These are phyloP conservation scores for Epinephelus coioides DNA, from an alignment of 2,797 vertebrate species.

Conservation along the genomic window DNA sequence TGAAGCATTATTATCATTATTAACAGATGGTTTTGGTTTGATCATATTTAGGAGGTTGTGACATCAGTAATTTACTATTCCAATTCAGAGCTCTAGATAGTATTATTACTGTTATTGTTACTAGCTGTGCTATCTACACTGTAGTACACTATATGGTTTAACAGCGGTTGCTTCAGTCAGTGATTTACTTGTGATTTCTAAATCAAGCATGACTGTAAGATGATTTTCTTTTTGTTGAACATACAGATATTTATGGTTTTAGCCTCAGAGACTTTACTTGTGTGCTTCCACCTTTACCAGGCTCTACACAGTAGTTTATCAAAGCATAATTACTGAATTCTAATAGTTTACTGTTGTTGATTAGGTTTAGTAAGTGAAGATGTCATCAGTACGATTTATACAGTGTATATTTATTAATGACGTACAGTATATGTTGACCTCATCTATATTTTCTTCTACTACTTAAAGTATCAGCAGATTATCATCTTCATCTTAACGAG, in stretches of 20 bases:
- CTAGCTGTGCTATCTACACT: conserved; percentile 57
- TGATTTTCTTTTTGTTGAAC: conserved; percentile 38
- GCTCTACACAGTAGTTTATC: conserved; percentile 44
- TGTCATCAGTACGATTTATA: conserved; percentile 61
- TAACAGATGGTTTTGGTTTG: conserved; percentile 23
- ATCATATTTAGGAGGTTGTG: conserved; percentile 34
- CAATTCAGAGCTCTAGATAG: conserved; percentile 49
- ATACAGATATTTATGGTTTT: conserved; percentile 54
- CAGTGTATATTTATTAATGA: conserved; percentile 60
- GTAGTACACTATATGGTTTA: conserved; percentile 46
- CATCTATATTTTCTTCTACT: conserved; percentile 57
- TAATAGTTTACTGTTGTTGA: conserved; percentile 56
- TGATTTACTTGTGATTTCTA: conserved; percentile 61
- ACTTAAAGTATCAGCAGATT: conserved; percentile 36
- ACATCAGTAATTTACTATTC: conserved; percentile 53
- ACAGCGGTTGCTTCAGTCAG: conserved; percentile 57
- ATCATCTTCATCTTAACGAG: conserved; percentile 40
- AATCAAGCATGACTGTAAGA: conserved; percentile 57
- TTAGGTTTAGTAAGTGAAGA: conserved; percentile 53
- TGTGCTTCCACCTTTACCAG: conserved; percentile 60
- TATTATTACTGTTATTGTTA: conserved; percentile 49
- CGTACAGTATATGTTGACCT: conserved; percentile 43
- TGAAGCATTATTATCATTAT: conserved; percentile 35
- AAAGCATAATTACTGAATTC: conserved; percentile 54
- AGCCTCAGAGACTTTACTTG: conserved; percentile 44